Evolutionary conservation across 2,113 vertebrate species (phyloP).

Genomic region (Crotalus horridus): DNA sequence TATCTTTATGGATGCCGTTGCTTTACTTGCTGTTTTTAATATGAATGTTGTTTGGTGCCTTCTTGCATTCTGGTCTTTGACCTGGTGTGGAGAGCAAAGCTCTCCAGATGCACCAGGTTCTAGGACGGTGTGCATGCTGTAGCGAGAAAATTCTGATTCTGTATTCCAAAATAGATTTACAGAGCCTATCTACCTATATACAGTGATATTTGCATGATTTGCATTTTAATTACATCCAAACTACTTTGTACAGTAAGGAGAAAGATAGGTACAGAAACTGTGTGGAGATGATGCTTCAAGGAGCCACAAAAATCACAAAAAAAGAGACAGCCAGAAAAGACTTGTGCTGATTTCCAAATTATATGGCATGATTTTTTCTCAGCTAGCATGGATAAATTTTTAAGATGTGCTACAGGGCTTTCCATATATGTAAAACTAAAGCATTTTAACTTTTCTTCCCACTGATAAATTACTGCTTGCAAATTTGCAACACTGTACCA

Average conservation of each 20-base stretch:
- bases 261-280: neutral
- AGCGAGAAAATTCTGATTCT: neutral
- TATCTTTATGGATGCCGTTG: neutral
- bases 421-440: neutral
- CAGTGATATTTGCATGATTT: neutral
- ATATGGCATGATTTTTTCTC: neutral
- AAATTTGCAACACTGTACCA: neutral
- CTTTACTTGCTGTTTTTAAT: neutral
- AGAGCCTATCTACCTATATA: slow-evolving; percentile 6
- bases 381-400: neutral
- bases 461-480: neutral
- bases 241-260: neutral
- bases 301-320: neutral
- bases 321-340: neutral
- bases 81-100: neutral
- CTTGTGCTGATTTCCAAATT: neutral
- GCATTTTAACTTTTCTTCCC: neutral
- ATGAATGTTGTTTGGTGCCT: slow-evolving; percentile 29
- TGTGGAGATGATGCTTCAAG: neutral
- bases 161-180: slow-evolving; percentile 1
- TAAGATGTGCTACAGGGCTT: neutral
- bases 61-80: slow-evolving; percentile 2
- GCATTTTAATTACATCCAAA: slow-evolving; percentile 1
- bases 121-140: neutral
- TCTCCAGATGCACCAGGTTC: neutral